Evolutionary conservation across 2,113 vertebrate species (phyloP).

Genomic region (Lophotis ruficrista): DNA sequence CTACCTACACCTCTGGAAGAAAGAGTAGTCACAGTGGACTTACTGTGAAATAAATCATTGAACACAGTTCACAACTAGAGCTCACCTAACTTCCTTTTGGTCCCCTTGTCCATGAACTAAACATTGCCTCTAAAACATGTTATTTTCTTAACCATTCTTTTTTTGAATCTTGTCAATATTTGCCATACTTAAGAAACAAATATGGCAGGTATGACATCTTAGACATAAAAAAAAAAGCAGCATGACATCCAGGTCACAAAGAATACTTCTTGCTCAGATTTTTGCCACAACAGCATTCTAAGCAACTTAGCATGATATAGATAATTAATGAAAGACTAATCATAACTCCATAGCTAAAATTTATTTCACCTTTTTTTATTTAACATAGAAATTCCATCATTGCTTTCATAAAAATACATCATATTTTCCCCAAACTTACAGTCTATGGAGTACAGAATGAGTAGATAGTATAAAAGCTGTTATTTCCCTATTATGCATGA

Average conservation of each 20-base stretch:
- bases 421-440: background rate
- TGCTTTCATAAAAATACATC: background rate
- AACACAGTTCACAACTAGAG: background rate
- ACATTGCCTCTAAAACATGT: background rate
- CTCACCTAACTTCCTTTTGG: background rate
- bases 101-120: background rate
- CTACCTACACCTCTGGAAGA: background rate
- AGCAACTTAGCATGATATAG: background rate
- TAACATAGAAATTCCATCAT: background rate
- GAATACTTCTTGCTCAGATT: background rate
- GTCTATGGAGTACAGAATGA: background rate
- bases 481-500: background rate
- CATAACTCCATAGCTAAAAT: background rate
- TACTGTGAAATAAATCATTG: background rate
- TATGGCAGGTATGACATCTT: background rate
- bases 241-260: background rate
- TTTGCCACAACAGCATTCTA: background rate
- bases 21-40: background rate
- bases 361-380: background rate
- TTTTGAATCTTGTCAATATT: background rate
- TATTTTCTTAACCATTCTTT: background rate
- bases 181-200: background rate
- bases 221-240: background rate
- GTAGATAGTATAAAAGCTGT: background rate
- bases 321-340: background rate